Conservation (phyloP, 2,888 invertebrate species). For the Orgyia antiqua region DNA sequence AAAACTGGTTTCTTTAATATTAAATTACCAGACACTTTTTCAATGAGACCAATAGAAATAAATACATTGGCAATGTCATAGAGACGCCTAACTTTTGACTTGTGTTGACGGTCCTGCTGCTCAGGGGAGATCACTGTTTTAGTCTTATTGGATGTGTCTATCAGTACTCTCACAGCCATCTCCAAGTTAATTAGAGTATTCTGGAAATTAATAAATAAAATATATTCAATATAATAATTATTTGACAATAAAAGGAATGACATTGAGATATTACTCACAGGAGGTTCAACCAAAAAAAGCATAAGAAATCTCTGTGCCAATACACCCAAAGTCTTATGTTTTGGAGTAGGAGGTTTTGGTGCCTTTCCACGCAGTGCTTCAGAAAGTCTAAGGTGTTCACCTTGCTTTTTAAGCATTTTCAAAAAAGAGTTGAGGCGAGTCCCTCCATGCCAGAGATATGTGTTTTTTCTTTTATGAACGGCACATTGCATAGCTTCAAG, state of each 20-base stretch:
- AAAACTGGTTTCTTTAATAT: constrained; percentile 82
- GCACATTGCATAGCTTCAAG: constrained; percentile 85
- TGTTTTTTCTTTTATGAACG: constrained; percentile 81
- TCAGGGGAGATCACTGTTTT: constrained; percentile 71
- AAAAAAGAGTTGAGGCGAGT: constrained; percentile 78
- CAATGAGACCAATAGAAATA: constrained; percentile 84
- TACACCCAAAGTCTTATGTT: constrained; percentile 82
- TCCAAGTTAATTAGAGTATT: constrained; percentile 82
- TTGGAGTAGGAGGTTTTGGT: constrained; percentile 68
- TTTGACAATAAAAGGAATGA: not conserved
- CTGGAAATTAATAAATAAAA: constrained; percentile 41
- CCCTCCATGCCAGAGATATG: constrained; percentile 84
- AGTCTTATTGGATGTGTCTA: constrained; percentile 68
- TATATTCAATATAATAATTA: not conserved
- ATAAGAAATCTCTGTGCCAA: constrained; percentile 85
- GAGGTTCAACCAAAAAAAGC: constrained; percentile 81
- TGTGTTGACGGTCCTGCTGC: constrained; percentile 73
- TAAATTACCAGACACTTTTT: constrained; percentile 80
- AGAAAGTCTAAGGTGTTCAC: constrained; percentile 70
- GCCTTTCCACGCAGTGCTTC: constrained; percentile 71
- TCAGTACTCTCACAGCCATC: constrained; percentile 81
- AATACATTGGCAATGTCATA: constrained; percentile 89
- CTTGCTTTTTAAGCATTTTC: constrained; percentile 79
- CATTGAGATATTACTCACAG: constrained; percentile 62
- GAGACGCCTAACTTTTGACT: constrained; percentile 84